Base-by-base conservation (phyloP, 2,113 vertebrate genomes). In the Bolborhynchus lineola region DNA sequence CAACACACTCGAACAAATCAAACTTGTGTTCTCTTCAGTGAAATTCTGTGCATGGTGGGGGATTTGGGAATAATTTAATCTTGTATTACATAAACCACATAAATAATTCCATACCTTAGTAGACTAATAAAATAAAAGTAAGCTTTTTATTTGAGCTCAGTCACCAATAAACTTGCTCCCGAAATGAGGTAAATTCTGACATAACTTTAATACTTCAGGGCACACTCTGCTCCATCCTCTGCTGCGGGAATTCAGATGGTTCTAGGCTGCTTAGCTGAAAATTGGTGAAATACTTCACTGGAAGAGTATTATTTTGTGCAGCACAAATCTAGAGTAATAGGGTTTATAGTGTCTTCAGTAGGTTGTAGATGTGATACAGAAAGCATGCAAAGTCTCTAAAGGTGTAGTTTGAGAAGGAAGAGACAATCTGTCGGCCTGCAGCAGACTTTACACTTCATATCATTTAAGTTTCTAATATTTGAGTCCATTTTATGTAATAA, bases 171-270 rank as follows among this genome's bases (percentile, higher is more conserved):
- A 33, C 13, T 35, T 92, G 17, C 6, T 59, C 31, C 31, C 79
- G 55, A 60, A 55, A 55, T 10, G 10, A 69, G 12, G 11, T 75
- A 16, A n/a, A 26, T 82, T 86, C 29, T 70, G 4, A 14, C 7
- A 33, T 69, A 5, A 1, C 3, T 86, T 62, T 78, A 29, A 10
- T 62, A 26, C 13, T 46, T 50, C 4, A 14, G 26, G 25, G 18
- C 4, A 26, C 3, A 2, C 1, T 0, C 11, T 76, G 8, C 46
- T 75, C 25, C 4, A 8, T 70, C 19, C 14, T 37, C 26, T n/a
- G 23, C 16, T 16, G 1, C 25, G 10, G 25, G 19, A 77, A 60
- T 64, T 77, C 59, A 31, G 26, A 9, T 63, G 39, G 2, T 64
- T 71, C 46, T 75, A 33, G 52, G 14, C 16, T 47, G 33, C 23